Evolutionary conservation across 2,113 vertebrate genomes (phyloP).

Genomic region (Pygoscelis antarcticus): DNA sequence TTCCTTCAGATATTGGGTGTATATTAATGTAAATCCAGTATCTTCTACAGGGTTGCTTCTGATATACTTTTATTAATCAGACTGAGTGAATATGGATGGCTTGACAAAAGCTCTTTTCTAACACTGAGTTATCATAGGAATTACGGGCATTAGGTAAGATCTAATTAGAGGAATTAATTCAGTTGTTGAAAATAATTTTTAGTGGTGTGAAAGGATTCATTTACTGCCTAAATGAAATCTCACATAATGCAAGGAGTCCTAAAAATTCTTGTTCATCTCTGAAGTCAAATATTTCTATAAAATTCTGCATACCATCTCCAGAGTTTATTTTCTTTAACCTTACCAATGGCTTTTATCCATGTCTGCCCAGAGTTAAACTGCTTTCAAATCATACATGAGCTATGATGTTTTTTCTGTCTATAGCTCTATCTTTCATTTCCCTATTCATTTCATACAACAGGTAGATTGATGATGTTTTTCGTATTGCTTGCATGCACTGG

Average conservation of each 20-base stretch:
- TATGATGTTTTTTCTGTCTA: neutral
- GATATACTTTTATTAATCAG: neutral
- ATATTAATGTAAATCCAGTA: neutral
- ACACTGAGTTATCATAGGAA: neutral
- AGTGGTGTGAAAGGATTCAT: neutral
- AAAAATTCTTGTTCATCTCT: neutral
- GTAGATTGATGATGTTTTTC: neutral
- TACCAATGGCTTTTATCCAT: neutral
- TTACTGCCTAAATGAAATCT: neutral
- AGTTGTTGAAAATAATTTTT: neutral
- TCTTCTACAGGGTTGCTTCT: neutral
- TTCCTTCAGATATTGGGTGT: neutral
- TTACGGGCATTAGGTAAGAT: neutral
- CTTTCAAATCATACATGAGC: neutral
- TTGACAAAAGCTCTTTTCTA: neutral
- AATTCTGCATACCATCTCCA: neutral
- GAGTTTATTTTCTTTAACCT: neutral
- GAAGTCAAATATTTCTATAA: neutral
- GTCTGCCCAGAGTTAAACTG: neutral
- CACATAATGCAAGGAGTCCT: neutral
- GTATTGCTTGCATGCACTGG: neutral
- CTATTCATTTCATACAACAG: neutral
- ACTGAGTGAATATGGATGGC: neutral
- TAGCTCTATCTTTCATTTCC: neutral
- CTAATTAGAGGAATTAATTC: neutral